phyloP scores from a whole-genome alignment of 2,113 vertebrate species.

The Mastomys coucha region DNA sequence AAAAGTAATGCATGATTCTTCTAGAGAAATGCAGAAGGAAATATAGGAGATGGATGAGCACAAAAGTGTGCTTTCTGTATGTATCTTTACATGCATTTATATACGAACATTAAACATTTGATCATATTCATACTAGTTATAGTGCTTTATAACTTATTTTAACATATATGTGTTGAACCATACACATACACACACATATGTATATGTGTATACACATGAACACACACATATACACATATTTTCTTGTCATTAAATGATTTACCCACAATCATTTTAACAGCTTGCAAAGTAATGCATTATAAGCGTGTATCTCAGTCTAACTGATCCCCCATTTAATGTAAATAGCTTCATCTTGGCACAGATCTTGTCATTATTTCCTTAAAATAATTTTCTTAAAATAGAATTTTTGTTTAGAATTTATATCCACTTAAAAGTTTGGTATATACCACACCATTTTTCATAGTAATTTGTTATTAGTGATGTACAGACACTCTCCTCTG shows the following conservation, averaged over 20 bases:
- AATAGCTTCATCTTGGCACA: slow-evolving; percentile 10
- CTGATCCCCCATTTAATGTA: neutral
- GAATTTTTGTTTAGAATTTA: slow-evolving; percentile 50
- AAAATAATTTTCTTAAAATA: slow-evolving; percentile 47
- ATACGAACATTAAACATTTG: neutral
- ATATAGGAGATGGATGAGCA: neutral
- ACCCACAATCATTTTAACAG: slow-evolving; percentile 38
- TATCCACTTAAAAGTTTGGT: slow-evolving; percentile 1
- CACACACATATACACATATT: neutral
- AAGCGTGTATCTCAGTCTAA: neutral
- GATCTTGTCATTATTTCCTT: slow-evolving; percentile 47
- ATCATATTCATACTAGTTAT: neutral
- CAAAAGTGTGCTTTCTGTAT: neutral
- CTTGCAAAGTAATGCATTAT: neutral
- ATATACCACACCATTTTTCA: neutral
- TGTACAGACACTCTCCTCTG: neutral
- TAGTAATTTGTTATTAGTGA: neutral
- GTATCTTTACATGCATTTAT: neutral
- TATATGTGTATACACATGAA: neutral
- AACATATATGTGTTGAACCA: neutral
- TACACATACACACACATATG: neutral
- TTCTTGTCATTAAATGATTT: neutral
- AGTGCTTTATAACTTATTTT: slow-evolving; percentile 30
- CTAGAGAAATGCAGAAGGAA: neutral
- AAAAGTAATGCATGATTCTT: neutral